Conservation (phyloP, 2,113 vertebrate species). For the Notarius quadriscutis region DNA sequence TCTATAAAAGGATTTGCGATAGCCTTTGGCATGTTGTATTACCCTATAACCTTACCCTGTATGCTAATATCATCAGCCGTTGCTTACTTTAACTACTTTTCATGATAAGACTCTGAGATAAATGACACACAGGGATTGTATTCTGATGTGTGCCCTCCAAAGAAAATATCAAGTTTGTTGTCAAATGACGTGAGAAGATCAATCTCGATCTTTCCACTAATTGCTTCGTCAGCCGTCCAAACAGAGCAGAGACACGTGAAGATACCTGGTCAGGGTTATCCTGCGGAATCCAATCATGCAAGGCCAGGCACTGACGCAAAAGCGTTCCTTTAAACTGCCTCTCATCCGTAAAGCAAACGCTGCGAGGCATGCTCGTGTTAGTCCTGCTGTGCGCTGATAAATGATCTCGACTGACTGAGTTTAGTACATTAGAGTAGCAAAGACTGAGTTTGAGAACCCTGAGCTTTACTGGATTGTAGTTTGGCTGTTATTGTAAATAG, state of each 20-base stretch:
- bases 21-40: conserved; percentile 59
- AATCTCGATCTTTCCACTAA: conserved; percentile 63
- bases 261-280: conserved; percentile 31
- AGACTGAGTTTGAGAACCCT: not conserved
- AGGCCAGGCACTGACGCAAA: conserved; percentile 31
- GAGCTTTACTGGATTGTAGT: not conserved
- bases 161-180: conserved; percentile 72
- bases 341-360: conserved; percentile 35
- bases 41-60: conserved; percentile 20
- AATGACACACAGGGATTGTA: conserved; percentile 65
- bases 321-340: conserved; percentile 3
- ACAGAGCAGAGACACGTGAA: conserved; percentile 55
- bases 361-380: not conserved
- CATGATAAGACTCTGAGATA: conserved; percentile 58
- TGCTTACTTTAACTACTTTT: conserved; percentile 44
- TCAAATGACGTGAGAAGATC: conserved; percentile 73
- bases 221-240: conserved; percentile 67
- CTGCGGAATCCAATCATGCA: conserved; percentile 42
- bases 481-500: not conserved
- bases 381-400: conserved; percentile 33
- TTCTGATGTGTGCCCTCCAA: conserved; percentile 65
- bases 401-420: conserved; percentile 20
- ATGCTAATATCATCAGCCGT: conserved; percentile 49
- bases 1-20: conserved; percentile 47
- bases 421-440: conserved; percentile 15